A percentile compares a stretch with the other conserved stretches of the same genome.
Conservation (phyloP, 1,140 invertebrate genomes). For the Trichomalopsis sarcophagae region DNA sequence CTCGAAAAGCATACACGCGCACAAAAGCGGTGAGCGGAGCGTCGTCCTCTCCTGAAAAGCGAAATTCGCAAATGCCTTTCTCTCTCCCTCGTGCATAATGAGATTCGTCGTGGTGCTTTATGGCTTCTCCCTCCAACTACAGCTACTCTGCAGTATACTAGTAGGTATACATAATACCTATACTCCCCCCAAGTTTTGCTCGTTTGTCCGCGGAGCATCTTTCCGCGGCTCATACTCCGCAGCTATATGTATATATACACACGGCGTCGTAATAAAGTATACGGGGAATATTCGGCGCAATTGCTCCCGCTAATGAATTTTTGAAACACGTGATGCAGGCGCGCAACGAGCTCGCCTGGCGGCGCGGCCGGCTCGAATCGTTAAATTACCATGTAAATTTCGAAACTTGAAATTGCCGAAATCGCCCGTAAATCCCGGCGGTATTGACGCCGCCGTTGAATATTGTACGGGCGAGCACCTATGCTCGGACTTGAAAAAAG, state of each 20-base stretch:
- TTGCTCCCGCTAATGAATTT: not conserved
- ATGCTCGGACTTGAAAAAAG: not conserved
- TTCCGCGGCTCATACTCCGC: not conserved
- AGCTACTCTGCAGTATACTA: too few species aligned
- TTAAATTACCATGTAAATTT: too few species aligned
- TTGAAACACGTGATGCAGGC: not conserved
- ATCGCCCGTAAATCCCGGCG: too few species aligned
- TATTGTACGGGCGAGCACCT: not conserved
- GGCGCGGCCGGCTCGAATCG: too few species aligned
- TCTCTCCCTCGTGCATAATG: slow-evolving; percentile 46
- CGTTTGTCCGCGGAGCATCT: not conserved
- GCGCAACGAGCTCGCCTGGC: not conserved
- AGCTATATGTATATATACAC: too few species aligned
- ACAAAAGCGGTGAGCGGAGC: not conserved
- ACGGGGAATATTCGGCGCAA: not conserved
- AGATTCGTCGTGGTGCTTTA: slow-evolving; percentile 54
- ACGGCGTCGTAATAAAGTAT: not conserved
- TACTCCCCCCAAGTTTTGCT: not conserved
- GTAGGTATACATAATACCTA: not conserved
- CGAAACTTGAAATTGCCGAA: too few species aligned
- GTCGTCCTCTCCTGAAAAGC: slow-evolving; percentile 24
- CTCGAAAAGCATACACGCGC: not conserved
- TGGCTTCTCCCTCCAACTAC: slow-evolving; percentile 46
- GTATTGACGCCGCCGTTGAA: too few species aligned
- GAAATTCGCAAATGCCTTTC: slow-evolving; percentile 47